Evolutionary conservation across 2,113 vertebrate genomes (phyloP), one percentile per base, ranked within the genome.

Genomic region (Nesogale talazaci): DNA sequence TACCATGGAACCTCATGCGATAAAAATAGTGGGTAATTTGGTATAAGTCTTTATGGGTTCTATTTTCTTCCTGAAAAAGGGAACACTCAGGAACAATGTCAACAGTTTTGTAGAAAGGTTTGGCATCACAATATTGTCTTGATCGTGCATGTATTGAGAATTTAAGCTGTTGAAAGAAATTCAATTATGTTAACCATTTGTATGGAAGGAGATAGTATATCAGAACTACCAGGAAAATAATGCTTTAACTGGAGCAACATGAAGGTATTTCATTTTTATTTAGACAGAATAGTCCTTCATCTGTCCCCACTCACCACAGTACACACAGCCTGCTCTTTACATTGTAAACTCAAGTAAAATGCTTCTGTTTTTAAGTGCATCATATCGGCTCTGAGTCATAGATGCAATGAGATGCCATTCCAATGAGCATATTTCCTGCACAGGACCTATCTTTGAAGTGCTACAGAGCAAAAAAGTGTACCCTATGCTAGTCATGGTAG

Each of bases 31-130:
- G 63, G 56, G 6, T 34, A 91, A 19, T 52, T 74, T 88, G 72
- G 4, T 76, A 52, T 82, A 76, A 77, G 72, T 56, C 65, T 90
- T 84, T 65, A 38, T 1, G 40, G 63, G 29, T 79, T 83, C 40
- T 65, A 6, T 86, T 94, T 93, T 76, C 52, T 77, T 83, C 29
- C 34, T 34, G 23, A 67, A 65, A 86, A 88, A 36, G 6, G 40
- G 87, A 87, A 82, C 4, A 90, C 61, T 36, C 25, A 67, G 59
- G 31, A 40, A 74, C 82, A 89, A 56, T 65, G 25, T 77, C 25
- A 57, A 19, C 29, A 3, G 69, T 86, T 86, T 74, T n/a, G 3
- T 19, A 20, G 22, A 25, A 80, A 9, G 20, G 31, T 9, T 29
- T 72, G 29, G 2, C 67, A 20, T 78, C 80, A 4, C 4, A 76